Base-by-base conservation (phyloP, 2,888 invertebrate genomes). In the Scaptomyza polygonia region DNA sequence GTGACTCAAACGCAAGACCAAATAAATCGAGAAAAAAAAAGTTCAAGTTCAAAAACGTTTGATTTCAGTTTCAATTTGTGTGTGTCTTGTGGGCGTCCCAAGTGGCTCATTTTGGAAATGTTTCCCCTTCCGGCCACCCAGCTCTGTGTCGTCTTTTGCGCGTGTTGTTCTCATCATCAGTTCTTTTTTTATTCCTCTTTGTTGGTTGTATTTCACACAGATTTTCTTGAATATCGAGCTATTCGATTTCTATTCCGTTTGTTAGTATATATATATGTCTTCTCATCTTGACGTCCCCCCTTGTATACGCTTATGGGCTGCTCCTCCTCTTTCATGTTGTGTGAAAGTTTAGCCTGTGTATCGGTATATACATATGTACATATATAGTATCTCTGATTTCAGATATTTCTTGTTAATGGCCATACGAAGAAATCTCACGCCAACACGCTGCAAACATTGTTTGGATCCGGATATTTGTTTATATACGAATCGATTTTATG, bases 41-140 rank as follows among this genome's bases (percentile, higher is more conserved):
- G 67, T 86, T 80, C 74, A 82, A 86, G 80, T 82, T 82, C 84
- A 82, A 77, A 79, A 81, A 63, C 54, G 54, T 76, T 76, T 72
- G 68, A 57, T 63, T 74, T 79, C 54, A 54, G 51, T 68, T 72
- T 72, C 25, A 36, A 18, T 32, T 49, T 25, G 40, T 29, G 29
- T 9, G 12, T 14, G 30, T 72, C 32, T 59, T 61, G 77, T 76
- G 63, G 79, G 68, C 72, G 64, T 68, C 47, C 40, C 66, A 71
- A 76, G 62, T 76, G 67, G 51, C 57, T 58, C 57, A 53, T 66
- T 73, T 75, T 65, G 59, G 61, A 40, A 39, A 48, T 40, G 43
- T 40, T 61, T 30, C 27, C 40, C 36, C 39, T 44, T 34, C n/a
- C 6, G n/a, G 7, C 14, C 36, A 14, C 36, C 36, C 6, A 6